A percentile compares a stretch with the other conserved stretches of the same genome.
These are phyloP conservation scores for Phenganax subtilis DNA, from an alignment of 92 coral and sea anemone species.

Conservation along the genomic window DNA sequence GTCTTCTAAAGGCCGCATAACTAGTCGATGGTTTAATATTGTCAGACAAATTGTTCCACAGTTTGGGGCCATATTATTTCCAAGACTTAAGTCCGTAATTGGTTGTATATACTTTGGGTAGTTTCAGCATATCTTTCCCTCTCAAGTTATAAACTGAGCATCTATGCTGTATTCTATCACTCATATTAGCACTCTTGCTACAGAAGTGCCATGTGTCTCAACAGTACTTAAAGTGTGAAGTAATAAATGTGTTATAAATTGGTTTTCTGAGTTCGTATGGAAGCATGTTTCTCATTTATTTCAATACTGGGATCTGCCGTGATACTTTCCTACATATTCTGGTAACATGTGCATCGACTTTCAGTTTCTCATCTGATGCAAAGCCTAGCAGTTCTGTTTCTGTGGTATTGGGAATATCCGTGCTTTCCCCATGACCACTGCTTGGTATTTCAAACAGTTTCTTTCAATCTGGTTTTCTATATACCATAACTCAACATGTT, in stretches of 20 bases:
- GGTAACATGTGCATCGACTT: not conserved
- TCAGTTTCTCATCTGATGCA: not conserved
- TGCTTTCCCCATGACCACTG: constrained; percentile 46
- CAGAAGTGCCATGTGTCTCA: not conserved
- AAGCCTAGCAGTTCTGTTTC: too few relatives aligned
- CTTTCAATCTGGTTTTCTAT: constrained; percentile 47
- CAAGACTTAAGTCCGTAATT: too few relatives aligned
- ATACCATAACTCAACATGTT: constrained; percentile 24
- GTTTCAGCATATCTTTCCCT: too few relatives aligned
- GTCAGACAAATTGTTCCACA: too few relatives aligned
- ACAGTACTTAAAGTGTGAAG: not conserved
- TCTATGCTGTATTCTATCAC: too few relatives aligned
- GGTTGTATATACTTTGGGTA: too few relatives aligned
- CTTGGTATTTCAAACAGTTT: constrained; percentile 51
- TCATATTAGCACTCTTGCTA: not conserved
- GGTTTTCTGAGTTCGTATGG: not conserved
- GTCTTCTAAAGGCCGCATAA: too few relatives aligned
- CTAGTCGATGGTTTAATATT: too few relatives aligned
- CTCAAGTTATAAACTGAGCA: too few relatives aligned
- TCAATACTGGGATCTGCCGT: not conserved
- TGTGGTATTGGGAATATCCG: not conserved
- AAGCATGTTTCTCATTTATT: not conserved
- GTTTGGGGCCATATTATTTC: too few relatives aligned
- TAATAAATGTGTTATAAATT: not conserved
- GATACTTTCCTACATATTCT: not conserved